Evolutionary conservation across 2,797 vertebrate genomes (phyloP).

Genomic region (Chiroxiphia lanceolata): DNA sequence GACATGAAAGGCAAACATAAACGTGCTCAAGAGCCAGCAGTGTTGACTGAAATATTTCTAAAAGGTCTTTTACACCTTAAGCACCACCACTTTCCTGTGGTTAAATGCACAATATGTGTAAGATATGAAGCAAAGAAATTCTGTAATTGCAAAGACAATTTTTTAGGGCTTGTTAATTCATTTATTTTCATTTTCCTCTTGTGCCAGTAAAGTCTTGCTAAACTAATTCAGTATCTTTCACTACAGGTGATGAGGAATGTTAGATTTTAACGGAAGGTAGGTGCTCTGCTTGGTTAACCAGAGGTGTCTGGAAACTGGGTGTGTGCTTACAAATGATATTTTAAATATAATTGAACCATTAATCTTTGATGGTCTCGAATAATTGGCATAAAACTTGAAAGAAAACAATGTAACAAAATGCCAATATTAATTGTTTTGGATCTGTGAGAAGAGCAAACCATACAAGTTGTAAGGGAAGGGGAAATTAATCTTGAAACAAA

Average conservation of each 20-base stretch:
- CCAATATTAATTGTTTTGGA: neutral
- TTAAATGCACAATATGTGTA: slow-evolving; percentile 13
- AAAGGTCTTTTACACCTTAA: slow-evolving; percentile 32
- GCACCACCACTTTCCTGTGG: neutral
- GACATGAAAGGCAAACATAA: slow-evolving; percentile 39
- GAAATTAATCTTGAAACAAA: slow-evolving; percentile 65
- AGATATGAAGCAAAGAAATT: slow-evolving; percentile 17
- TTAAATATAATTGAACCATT: neutral
- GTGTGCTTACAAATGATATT: neutral
- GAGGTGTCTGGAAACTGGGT: neutral
- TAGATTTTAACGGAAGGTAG: neutral
- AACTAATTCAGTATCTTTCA: neutral
- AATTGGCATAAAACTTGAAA: neutral
- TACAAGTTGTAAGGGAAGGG: neutral
- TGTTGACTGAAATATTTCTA: slow-evolving; percentile 50
- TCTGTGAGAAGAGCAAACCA: neutral
- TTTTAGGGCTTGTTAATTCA: neutral
- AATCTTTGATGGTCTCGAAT: neutral
- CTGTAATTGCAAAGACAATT: neutral
- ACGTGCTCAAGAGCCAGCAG: slow-evolving; percentile 14
- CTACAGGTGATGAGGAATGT: neutral
- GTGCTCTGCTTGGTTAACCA: neutral
- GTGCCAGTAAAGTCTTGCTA: neutral
- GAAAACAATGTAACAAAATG: neutral
- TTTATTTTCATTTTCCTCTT: slow-evolving; percentile 14